Percentiles rank a stretch among this genome's conserved stretches.
Conservation (phyloP, 2,113 vertebrate genomes). For the Pimephales promelas region DNA sequence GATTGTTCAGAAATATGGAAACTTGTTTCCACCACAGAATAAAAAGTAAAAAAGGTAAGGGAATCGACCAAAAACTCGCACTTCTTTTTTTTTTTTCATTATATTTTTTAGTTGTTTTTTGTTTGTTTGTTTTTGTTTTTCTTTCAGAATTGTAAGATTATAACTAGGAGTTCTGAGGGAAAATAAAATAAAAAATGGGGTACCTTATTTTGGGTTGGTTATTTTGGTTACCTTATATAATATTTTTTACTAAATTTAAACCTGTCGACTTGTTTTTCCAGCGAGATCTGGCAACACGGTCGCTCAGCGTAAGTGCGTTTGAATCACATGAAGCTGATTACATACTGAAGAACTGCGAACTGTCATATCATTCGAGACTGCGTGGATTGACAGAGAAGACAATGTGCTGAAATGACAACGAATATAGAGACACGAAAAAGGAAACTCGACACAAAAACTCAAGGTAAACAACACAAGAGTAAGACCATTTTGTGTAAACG, state of each 20-base stretch:
- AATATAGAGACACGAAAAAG: slow-evolving; percentile 62
- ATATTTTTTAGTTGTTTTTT: too few relatives aligned
- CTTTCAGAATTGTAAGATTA: too few relatives aligned
- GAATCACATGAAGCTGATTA: slow-evolving; percentile 57
- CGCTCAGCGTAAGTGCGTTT: neutral
- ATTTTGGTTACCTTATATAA: too few relatives aligned
- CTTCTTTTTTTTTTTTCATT: too few relatives aligned
- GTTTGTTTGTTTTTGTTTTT: too few relatives aligned
- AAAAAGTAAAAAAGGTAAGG: too few relatives aligned
- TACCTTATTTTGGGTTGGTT: neutral
- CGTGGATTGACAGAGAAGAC: neutral
- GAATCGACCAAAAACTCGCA: too few relatives aligned
- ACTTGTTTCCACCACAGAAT: too few relatives aligned
- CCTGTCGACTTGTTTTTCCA: neutral
- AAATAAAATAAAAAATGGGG: too few relatives aligned
- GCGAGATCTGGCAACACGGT: neutral
- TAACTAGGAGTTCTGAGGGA: too few relatives aligned
- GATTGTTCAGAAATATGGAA: neutral
- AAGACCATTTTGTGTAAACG: neutral
- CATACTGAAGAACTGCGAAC: neutral
- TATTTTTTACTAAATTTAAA: too few relatives aligned
- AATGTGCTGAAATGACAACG: slow-evolving; percentile 48
- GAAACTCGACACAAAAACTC: slow-evolving; percentile 31
- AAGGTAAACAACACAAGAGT: slow-evolving; percentile 16
- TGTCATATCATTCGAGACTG: neutral